phyloP scores from a whole-genome alignment of 1,140 invertebrate genomes.

The Eueides isabella region DNA sequence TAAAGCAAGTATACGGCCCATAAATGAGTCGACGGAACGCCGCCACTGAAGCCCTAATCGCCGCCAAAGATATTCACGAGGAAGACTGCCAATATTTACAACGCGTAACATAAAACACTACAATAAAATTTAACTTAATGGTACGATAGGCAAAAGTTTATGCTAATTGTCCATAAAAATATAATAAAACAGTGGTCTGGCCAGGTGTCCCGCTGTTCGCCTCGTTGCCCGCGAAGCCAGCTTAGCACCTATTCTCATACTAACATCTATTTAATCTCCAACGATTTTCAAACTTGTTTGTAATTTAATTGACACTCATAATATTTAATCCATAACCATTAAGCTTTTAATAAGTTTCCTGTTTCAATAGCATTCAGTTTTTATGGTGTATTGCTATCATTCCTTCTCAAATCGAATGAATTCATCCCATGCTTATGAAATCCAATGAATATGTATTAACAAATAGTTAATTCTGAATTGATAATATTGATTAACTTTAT shows the following conservation, averaged over 20 bases:
- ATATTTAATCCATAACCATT: constrained; percentile 3
- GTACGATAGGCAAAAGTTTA: constrained; percentile 53
- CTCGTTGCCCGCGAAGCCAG: constrained; percentile 20
- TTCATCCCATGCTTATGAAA: constrained; percentile 8
- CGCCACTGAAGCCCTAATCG: constrained; percentile 55
- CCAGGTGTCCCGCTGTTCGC: constrained; percentile 34
- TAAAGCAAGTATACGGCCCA: constrained; percentile 66
- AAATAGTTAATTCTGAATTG: constrained; percentile 8
- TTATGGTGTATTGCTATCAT: background rate
- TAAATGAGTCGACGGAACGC: constrained; percentile 62
- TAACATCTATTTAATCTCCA: background rate
- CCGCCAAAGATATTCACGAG: constrained; percentile 46
- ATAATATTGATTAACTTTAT: background rate
- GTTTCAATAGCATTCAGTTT: background rate
- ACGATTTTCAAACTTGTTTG: background rate
- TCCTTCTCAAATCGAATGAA: background rate
- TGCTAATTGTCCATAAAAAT: constrained; percentile 61
- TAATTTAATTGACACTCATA: constrained; percentile 1
- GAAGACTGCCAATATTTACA: constrained; percentile 61
- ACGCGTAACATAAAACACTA: constrained; percentile 56
- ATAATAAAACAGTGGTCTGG: constrained; percentile 52
- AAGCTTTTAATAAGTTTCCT: constrained; percentile 9
- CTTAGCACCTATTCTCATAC: constrained; percentile 6
- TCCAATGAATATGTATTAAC: constrained; percentile 6
- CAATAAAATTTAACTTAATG: constrained; percentile 61